Evolutionary conservation across 2,797 vertebrate species (phyloP).

Genomic region (Sebastes nivosus): DNA sequence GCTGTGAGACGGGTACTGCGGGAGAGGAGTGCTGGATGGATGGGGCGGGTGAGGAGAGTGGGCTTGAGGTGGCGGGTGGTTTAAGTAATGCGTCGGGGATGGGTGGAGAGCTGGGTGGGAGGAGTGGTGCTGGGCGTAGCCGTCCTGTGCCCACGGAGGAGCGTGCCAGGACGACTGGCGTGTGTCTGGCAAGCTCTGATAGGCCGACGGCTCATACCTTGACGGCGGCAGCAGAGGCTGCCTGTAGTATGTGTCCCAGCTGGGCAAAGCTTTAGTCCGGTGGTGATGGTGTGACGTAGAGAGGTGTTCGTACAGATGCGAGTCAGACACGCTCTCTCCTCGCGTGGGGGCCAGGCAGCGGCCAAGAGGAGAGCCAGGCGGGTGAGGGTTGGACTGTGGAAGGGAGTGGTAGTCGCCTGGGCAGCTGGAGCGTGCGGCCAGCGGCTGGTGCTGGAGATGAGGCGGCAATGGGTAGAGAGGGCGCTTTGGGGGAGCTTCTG

Average conservation of each 20-base stretch:
- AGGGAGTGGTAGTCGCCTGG: conserved; percentile 88
- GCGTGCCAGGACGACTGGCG: conserved; percentile 88
- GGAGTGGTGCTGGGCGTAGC: conserved; percentile 66
- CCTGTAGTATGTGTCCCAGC: conserved; percentile 91
- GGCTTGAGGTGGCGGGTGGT: conserved; percentile 47
- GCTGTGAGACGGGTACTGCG: conserved; percentile 43
- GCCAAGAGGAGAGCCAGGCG: conserved; percentile 85
- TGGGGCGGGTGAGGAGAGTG: conserved; percentile 56
- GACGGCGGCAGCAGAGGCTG: conserved; percentile 83
- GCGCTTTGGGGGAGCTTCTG: conserved; percentile 87
- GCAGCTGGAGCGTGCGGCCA: conserved; percentile 88
- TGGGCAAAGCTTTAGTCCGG: conserved; percentile 82
- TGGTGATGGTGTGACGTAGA: conserved; percentile 82
- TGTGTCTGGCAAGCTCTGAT: conserved; percentile 91
- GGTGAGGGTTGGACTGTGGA: conserved; percentile 70
- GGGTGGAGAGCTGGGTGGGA: conserved; percentile 70
- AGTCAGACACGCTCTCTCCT: conserved; percentile 90
- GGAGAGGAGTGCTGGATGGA: conserved; percentile 10
- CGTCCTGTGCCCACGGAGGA: conserved; percentile 76
- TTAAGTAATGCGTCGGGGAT: conserved; percentile 61
- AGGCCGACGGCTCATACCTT: conserved; percentile 88
- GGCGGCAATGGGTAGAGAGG: conserved; percentile 86
- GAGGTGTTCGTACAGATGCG: conserved; percentile 88
- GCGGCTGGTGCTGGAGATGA: conserved; percentile 87
- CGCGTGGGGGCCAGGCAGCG: conserved; percentile 87